These are phyloP conservation scores for Schizopygopsis malacanthus DNA, from an alignment of 2,797 vertebrate genomes.

Conservation along the genomic window DNA sequence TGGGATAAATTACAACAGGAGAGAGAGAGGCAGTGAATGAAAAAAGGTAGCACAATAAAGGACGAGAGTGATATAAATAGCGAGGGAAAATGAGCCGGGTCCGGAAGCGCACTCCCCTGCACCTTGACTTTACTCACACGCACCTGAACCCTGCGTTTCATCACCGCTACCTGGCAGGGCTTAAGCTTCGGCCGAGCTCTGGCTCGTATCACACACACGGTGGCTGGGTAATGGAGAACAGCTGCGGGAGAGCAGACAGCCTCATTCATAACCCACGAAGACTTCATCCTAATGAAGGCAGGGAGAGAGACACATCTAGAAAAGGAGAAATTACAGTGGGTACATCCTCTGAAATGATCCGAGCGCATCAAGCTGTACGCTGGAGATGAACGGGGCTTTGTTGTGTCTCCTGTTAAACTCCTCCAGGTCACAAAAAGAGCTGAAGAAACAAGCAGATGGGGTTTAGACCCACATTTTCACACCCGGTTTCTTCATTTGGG, in stretches of 20 bases:
- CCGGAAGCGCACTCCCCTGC: constrained; percentile 60
- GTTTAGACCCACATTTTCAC: not conserved
- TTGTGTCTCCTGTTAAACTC: constrained; percentile 6
- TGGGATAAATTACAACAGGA: constrained; percentile 61
- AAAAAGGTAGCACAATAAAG: constrained; percentile 55
- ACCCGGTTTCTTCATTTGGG: not conserved
- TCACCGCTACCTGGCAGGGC: constrained; percentile 92
- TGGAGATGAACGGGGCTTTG: constrained; percentile 31
- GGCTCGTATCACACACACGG: constrained; percentile 81
- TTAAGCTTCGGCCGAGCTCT: constrained; percentile 80
- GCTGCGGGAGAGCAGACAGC: constrained; percentile 83
- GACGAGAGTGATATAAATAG: constrained; percentile 62
- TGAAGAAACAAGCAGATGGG: not conserved
- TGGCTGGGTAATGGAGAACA: constrained; percentile 86
- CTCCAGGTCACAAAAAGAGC: not conserved
- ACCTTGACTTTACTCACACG: constrained; percentile 53
- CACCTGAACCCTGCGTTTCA: constrained; percentile 87
- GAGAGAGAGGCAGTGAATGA: constrained; percentile 60
- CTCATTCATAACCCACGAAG: constrained; percentile 83
- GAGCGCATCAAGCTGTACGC: constrained; percentile 37
- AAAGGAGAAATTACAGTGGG: constrained; percentile 53
- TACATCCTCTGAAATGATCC: constrained; percentile 17
- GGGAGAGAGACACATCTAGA: constrained; percentile 52
- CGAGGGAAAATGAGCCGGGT: constrained; percentile 39
- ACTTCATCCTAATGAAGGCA: constrained; percentile 80